phyloP scores from a whole-genome alignment of 2,113 vertebrate genomes.

The Noturus placidus region DNA sequence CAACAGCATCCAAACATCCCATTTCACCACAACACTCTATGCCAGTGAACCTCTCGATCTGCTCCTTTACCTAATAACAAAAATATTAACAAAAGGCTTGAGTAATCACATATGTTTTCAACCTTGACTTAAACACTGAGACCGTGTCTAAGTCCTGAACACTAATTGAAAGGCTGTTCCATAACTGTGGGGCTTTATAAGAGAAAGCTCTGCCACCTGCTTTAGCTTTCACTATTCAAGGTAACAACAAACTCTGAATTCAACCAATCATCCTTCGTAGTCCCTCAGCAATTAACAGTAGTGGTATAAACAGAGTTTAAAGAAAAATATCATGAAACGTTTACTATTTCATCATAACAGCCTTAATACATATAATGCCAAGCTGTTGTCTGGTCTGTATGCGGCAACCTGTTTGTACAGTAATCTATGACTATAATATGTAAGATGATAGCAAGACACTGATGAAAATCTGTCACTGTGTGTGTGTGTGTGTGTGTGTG shows the following conservation, averaged over 20 bases:
- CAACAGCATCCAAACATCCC: too few relatives aligned
- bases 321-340: background rate
- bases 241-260: background rate
- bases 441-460: background rate
- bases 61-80: too few relatives aligned
- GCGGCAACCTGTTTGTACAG: background rate
- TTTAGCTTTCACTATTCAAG: too few relatives aligned
- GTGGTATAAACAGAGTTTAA: background rate
- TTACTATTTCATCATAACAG: background rate
- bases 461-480: background rate
- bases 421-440: background rate
- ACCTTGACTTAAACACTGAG: too few relatives aligned
- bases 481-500: background rate
- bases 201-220: too few relatives aligned
- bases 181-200: too few relatives aligned
- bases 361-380: background rate
- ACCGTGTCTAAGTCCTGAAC: too few relatives aligned
- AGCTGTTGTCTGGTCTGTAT: background rate
- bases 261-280: background rate
- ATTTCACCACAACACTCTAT: too few relatives aligned
- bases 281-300: background rate
- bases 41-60: too few relatives aligned
- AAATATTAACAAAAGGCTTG: too few relatives aligned
- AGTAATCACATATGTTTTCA: too few relatives aligned
- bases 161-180: too few relatives aligned